Evolutionary conservation across 2,797 vertebrate genomes (phyloP), one percentile per base, ranked within the genome.

Genomic region (Rhinella marina): DNA sequence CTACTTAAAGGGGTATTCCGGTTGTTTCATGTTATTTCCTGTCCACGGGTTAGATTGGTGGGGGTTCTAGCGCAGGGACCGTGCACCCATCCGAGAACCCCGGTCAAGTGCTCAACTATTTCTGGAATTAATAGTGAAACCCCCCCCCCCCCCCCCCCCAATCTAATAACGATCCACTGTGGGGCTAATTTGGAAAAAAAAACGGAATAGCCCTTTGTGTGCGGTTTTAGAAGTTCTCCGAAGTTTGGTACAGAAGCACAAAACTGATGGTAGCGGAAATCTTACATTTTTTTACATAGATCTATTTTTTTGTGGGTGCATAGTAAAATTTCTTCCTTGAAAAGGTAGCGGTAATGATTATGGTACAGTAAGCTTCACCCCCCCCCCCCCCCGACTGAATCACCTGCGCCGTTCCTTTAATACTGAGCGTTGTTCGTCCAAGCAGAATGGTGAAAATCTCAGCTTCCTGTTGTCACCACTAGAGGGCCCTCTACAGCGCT

Each of bases 171-270:
- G n/a, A n/a, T n/a, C n/a, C n/a, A n/a, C n/a, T n/a, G n/a, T n/a
- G 32, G 32, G 32, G 32, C 32, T 32, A 32, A 32, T 32, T 32
- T 32, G 32, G 32, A 32, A 32, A 32, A 3, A 32, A 32, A 41
- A 41, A 0, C 41, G 3, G 41, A 41, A 3, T 41, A 41, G 4
- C 41, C 41, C 41, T 25, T n/a, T 6, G 17, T n/a, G 2, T 79
- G 48, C 50, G 13, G 50, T 68, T 80, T 68, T 29, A 61, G 14
- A 25, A 64, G 13, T 25, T 41, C 19, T 48, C 13, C 25, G 13
- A 81, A 64, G 7, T 54, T 77, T 77, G 73, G 73, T 75, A 59
- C 68, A 72, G 48, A 56, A 86, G 78, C 77, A 62, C 78, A 81
- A 59, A 48, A 29, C 11, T 7, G 14, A 62, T 21, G 2, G 17